A percentile compares a stretch with the other conserved stretches of the same genome.
These are phyloP conservation scores for Panulirus ornatus DNA, from an alignment of 1,140 invertebrate genomes.

Conservation along the genomic window DNA sequence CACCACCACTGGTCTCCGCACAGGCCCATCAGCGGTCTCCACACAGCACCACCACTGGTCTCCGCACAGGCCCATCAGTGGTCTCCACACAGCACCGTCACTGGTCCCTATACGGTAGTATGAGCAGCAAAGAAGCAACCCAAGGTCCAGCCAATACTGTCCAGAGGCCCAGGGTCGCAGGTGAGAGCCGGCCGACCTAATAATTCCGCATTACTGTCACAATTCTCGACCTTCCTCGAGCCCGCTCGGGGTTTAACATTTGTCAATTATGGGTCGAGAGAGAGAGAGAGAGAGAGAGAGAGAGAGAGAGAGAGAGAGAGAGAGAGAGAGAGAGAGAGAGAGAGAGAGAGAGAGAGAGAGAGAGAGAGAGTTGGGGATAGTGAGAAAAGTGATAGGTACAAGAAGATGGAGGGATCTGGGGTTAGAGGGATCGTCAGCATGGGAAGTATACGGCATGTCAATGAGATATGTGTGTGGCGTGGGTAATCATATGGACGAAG, in stretches of 20 bases:
- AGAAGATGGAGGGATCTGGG: background rate
- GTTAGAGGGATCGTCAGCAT: background rate
- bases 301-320: background rate
- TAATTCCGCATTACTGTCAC: constrained; percentile 37
- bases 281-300: background rate
- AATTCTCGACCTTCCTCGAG: constrained; percentile 4
- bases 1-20: too few relatives aligned
- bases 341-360: background rate
- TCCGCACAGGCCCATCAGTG: too few relatives aligned
- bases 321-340: background rate
- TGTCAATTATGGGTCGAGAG: constrained; percentile 36
- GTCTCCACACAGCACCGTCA: too few relatives aligned
- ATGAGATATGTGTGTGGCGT: background rate
- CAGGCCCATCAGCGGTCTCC: too few relatives aligned
- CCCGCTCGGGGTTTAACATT: constrained; percentile 22
- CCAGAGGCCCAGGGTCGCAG: too few relatives aligned
- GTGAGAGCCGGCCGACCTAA: background rate
- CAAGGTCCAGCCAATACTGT: background rate
- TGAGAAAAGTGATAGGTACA: background rate
- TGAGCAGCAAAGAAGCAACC: background rate
- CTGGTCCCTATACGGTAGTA: too few relatives aligned
- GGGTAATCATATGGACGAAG: background rate
- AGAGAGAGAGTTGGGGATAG: background rate
- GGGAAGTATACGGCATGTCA: background rate
- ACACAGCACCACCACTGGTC: too few relatives aligned